Conservation (phyloP, 2,888 invertebrate genomes). For the Epinotia bilunana region DNA sequence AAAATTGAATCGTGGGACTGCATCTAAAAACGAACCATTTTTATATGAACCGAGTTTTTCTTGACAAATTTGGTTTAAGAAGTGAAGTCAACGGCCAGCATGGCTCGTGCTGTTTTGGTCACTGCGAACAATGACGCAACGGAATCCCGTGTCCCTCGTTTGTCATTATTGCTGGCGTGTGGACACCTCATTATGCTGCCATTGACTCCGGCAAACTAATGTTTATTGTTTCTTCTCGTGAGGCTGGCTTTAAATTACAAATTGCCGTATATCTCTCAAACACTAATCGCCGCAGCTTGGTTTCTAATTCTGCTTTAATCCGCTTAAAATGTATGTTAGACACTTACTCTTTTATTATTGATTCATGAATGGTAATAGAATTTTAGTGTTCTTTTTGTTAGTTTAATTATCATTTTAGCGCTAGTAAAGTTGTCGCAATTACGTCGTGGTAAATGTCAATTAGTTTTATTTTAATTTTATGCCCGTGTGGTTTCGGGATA, state of each 20-base stretch:
- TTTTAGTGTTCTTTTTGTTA: background rate
- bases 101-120: conserved; percentile 14
- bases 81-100: conserved; percentile 24
- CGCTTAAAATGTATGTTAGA: background rate
- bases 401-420: too few species aligned
- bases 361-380: background rate
- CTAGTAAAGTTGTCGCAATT: too few species aligned
- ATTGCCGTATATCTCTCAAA: conserved; percentile 12
- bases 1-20: conserved; percentile 49
- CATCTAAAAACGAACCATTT: conserved; percentile 40
- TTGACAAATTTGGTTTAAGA: conserved; percentile 16
- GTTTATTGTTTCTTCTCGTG: conserved; percentile 40
- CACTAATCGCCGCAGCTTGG: background rate
- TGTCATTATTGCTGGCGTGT: conserved; percentile 44
- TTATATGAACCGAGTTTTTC: conserved; percentile 23
- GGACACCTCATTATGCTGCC: conserved; percentile 43
- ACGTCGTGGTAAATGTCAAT: too few species aligned
- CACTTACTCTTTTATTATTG: background rate
- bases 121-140: conserved; percentile 39
- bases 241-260: conserved; percentile 32
- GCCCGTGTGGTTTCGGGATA: too few species aligned
- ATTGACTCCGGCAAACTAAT: conserved; percentile 38
- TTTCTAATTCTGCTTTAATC: conserved; percentile 21
- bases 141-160: conserved; percentile 41
- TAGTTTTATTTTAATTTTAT: too few species aligned